Percentiles rank a stretch among this genome's conserved stretches.
phyloP scores from a whole-genome alignment of 1,140 invertebrate genomes.

The Drosophila navojoa region DNA sequence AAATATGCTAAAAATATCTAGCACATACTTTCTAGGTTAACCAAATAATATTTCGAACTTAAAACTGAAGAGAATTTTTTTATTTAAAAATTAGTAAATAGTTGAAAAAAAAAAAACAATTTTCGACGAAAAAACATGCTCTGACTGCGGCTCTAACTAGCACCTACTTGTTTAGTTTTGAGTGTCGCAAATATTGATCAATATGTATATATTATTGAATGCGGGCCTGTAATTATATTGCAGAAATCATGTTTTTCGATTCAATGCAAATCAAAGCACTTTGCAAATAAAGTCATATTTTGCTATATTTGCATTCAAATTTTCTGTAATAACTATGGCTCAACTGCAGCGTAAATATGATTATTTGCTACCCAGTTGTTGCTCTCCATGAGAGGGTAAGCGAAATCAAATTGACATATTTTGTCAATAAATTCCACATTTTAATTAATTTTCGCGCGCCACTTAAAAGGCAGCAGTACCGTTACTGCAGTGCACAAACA shows the following conservation, averaged over 20 bases:
- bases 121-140: too few relatives aligned
- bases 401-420: slow-evolving; percentile 66
- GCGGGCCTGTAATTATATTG: not conserved
- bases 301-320: slow-evolving; percentile 12
- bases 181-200: not conserved
- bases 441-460: slow-evolving; percentile 81
- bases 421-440: slow-evolving; percentile 73
- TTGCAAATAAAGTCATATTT: not conserved
- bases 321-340: slow-evolving; percentile 1
- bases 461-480: slow-evolving; percentile 62
- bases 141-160: too few relatives aligned
- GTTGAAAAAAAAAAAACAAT: too few relatives aligned
- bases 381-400: not conserved
- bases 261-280: not conserved
- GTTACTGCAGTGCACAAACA: slow-evolving; percentile 24
- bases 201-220: too few relatives aligned
- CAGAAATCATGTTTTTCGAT: not conserved
- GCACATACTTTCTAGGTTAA: not conserved
- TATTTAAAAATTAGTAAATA: too few relatives aligned
- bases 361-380: slow-evolving; percentile 16
- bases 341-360: slow-evolving; percentile 23
- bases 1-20: slow-evolving; percentile 25
- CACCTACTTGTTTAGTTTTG: not conserved
- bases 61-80: too few relatives aligned
- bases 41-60: too few relatives aligned